Percentiles rank a stretch among this genome's conserved stretches.
Evolutionary conservation across 2,113 vertebrate genomes (phyloP).

Genomic region (Rhombomys opimus): DNA sequence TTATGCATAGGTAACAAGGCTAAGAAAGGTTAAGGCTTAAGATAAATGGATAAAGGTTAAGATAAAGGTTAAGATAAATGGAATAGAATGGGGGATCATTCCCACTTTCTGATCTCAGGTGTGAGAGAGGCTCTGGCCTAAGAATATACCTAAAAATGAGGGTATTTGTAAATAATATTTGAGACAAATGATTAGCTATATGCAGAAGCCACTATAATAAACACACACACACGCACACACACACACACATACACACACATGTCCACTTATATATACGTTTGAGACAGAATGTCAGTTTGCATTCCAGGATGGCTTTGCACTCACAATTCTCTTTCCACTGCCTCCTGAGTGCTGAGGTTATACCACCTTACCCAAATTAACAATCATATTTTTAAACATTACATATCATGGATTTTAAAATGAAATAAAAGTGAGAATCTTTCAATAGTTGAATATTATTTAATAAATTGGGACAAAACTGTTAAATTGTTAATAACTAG

Average conservation of each 20-base stretch:
- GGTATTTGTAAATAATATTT: background rate
- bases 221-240: background rate
- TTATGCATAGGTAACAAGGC: background rate
- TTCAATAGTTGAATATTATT: background rate
- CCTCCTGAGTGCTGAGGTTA: background rate
- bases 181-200: background rate
- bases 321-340: background rate
- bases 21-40: background rate
- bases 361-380: background rate
- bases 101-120: background rate
- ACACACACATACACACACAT: background rate
- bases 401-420: background rate
- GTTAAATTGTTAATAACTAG: background rate
- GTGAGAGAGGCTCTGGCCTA: background rate
- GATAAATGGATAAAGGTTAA: background rate
- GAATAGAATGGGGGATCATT: background rate
- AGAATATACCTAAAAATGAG: background rate
- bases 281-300: background rate
- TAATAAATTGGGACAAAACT: background rate
- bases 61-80: background rate
- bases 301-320: background rate
- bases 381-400: constrained; percentile 3
- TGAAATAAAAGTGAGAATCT: background rate
- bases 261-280: background rate
- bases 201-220: too few relatives aligned